Percentiles rank a stretch among this genome's conserved stretches.
These are phyloP conservation scores for Drosophila novamexicana DNA, from an alignment of 1,140 invertebrate genomes.

Conservation along the genomic window DNA sequence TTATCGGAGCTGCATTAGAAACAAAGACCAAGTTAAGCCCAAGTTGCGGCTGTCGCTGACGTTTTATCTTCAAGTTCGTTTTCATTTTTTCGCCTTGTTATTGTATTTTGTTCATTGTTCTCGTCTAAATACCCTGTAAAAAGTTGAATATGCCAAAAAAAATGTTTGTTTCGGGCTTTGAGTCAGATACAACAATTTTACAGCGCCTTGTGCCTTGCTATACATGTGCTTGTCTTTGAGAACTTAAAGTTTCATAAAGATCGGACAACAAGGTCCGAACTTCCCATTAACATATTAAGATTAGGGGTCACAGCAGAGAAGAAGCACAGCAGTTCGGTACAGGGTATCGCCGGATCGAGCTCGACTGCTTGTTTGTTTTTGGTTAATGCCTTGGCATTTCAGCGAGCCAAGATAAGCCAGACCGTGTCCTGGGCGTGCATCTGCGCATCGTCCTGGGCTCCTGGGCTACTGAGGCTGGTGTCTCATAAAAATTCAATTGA, in stretches of 20 bases:
- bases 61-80: constrained; percentile 44
- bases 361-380: too few relatives aligned
- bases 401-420: constrained; percentile 53
- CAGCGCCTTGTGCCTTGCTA: too few relatives aligned
- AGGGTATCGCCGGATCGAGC: too few relatives aligned
- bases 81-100: constrained; percentile 3
- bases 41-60: constrained; percentile 51
- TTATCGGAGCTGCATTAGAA: constrained; percentile 53
- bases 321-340: too few relatives aligned
- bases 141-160: neutral
- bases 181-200: too few relatives aligned
- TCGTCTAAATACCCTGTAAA: constrained; percentile 5
- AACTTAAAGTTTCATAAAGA: too few relatives aligned
- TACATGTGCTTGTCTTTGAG: too few relatives aligned
- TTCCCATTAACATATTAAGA: too few relatives aligned
- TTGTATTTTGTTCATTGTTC: constrained; percentile 2
- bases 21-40: constrained; percentile 51
- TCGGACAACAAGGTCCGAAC: too few relatives aligned
- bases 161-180: neutral
- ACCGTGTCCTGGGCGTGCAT: constrained; percentile 19
- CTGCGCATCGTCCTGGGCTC: neutral
- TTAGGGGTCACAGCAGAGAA: too few relatives aligned
- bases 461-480: constrained; percentile 20
- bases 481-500: constrained; percentile 51
- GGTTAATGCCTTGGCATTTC: constrained; percentile 45